Evolutionary conservation across 2,113 vertebrate species (phyloP).

Genomic region (Pedetes capensis): DNA sequence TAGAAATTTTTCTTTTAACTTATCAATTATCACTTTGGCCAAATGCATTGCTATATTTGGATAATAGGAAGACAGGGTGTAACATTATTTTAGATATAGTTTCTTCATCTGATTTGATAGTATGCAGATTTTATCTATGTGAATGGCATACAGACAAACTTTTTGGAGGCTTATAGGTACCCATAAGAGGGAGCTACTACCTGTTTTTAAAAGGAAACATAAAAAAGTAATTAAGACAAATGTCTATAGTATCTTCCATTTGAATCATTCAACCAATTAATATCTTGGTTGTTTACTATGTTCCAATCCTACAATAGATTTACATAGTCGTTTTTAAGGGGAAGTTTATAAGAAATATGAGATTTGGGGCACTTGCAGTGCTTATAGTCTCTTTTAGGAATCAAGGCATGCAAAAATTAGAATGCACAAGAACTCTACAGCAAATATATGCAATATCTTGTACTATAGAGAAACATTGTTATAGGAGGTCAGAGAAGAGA

Average conservation of each 20-base stretch:
- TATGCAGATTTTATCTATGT: not conserved
- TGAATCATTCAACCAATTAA: not conserved
- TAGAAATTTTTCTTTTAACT: not conserved
- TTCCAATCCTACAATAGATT: not conserved
- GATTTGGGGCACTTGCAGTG: not conserved
- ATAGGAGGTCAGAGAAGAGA: not conserved
- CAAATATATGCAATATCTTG: not conserved
- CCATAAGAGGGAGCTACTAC: not conserved
- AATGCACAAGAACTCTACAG: not conserved
- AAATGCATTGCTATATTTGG: not conserved
- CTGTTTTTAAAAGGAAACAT: not conserved
- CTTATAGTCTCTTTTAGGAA: not conserved
- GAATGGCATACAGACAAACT: not conserved
- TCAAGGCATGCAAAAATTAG: not conserved
- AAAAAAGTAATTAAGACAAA: conserved; percentile 1
- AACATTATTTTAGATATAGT: not conserved
- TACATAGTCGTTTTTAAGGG: not conserved
- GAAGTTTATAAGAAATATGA: not conserved
- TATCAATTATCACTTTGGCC: not conserved
- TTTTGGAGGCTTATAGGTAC: not conserved
- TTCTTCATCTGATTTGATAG: conserved; percentile 8
- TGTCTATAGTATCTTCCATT: not conserved
- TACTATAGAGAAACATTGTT: not conserved
- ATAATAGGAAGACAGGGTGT: not conserved
- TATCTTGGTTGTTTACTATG: not conserved